A percentile compares a stretch with the other conserved stretches of the same genome.
Conservation (phyloP, 2,888 invertebrate species). For the Venustoraphidia nigricollis region DNA sequence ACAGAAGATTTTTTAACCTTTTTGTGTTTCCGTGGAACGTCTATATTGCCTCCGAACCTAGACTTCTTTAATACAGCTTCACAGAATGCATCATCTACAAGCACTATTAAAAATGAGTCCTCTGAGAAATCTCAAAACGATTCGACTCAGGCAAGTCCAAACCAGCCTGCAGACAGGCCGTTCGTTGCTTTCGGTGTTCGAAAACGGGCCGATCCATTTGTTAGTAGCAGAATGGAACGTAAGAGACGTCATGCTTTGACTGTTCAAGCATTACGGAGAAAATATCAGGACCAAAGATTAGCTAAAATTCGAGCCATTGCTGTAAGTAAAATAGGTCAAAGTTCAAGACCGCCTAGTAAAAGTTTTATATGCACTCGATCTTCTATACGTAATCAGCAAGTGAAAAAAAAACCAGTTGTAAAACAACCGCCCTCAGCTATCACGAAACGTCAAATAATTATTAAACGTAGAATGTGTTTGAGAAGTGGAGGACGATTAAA, state of each 20-base stretch:
- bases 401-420: conserved; percentile 25
- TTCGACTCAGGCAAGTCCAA: conserved; percentile 12
- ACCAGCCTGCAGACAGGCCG: conserved; percentile 20
- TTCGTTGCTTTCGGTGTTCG: conserved; percentile 39
- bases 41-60: conserved; percentile 52
- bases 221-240: conserved; percentile 27
- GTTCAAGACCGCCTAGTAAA: conserved; percentile 22
- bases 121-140: conserved; percentile 10
- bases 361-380: conserved; percentile 34
- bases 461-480: conserved; percentile 27
- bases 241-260: conserved; percentile 29
- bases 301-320: conserved; percentile 34
- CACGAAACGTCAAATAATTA: conserved; percentile 1
- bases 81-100: conserved; percentile 20
- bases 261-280: conserved; percentile 38
- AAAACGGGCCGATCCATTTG: conserved; percentile 35
- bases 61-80: conserved; percentile 47
- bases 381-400: conserved; percentile 15
- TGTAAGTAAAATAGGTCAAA: conserved; percentile 27
- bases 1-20: conserved; percentile 78
- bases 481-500: conserved; percentile 28
- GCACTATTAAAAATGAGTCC: conserved; percentile 19
- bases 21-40: conserved; percentile 65
- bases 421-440: conserved; percentile 11
- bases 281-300: conserved; percentile 43